phyloP scores from a whole-genome alignment of 2,113 vertebrate species.

The Ondatra zibethicus region DNA sequence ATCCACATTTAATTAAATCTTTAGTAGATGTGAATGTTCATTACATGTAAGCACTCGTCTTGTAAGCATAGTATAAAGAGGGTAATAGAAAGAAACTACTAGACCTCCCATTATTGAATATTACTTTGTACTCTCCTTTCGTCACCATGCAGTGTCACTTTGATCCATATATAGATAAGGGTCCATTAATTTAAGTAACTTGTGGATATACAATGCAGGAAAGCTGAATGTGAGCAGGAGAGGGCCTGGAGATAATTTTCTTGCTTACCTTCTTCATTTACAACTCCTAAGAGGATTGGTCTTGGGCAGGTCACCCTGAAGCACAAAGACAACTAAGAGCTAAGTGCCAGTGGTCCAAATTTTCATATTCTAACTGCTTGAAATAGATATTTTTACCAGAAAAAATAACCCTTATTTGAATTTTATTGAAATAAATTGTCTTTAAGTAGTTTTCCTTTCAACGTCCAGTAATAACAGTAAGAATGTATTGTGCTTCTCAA shows the following conservation, averaged over 20 bases:
- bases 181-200: slow-evolving; percentile 32
- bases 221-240: not conserved
- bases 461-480: slow-evolving; percentile 61
- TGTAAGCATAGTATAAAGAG: not conserved
- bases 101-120: not conserved
- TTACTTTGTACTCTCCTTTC: not conserved
- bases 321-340: not conserved
- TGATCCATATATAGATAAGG: not conserved
- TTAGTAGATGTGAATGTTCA: not conserved
- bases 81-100: not conserved
- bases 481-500: slow-evolving; percentile 80
- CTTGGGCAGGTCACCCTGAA: not conserved
- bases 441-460: slow-evolving; percentile 20
- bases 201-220: not conserved
- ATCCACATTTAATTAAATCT: not conserved
- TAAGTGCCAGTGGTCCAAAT: not conserved
- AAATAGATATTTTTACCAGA: not conserved
- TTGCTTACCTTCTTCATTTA: not conserved
- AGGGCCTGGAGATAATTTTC: not conserved
- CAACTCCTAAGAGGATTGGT: not conserved
- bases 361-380: not conserved
- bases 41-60: not conserved
- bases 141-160: not conserved
- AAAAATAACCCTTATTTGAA: not conserved
- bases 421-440: not conserved